phyloP scores from a whole-genome alignment of 2,888 invertebrate species.

The Hylaea fasciaria region DNA sequence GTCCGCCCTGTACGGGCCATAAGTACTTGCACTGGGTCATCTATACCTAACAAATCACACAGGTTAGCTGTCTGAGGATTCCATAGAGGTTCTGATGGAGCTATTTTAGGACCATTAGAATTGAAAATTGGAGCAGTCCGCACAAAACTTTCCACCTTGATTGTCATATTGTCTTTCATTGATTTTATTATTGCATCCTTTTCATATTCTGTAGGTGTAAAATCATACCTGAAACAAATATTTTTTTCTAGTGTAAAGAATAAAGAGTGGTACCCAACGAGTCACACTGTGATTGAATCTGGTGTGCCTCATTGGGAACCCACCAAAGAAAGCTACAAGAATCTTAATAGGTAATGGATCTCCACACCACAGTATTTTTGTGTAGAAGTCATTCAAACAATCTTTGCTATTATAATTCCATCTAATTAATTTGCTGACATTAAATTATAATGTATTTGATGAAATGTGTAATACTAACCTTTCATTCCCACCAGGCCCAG shows the following conservation, averaged over 20 bases:
- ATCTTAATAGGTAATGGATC: no score
- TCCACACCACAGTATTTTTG: no score
- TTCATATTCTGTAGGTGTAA: conserved; percentile 90
- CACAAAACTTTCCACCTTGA: conserved; percentile 91
- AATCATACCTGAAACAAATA: conserved; percentile 85
- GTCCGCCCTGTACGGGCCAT: conserved; percentile 79
- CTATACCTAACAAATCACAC: conserved; percentile 89
- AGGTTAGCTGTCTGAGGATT: conserved; percentile 89
- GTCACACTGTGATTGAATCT: no score
- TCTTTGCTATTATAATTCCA: no score
- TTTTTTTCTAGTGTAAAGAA: no score
- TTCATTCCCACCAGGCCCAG: conserved; percentile 89
- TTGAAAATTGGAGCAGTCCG: conserved; percentile 88
- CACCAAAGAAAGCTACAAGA: no score
- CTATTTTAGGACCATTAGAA: conserved; percentile 61
- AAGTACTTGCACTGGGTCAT: conserved; percentile 91
- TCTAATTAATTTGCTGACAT: no score
- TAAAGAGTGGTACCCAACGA: no score
- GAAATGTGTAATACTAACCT: conserved; percentile 75
- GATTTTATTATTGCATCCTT: conserved; percentile 86
- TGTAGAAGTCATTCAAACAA: no score
- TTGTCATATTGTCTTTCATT: conserved; percentile 87
- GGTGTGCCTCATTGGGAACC: no score
- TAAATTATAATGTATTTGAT: no score
- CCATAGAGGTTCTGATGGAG: conserved; percentile 80